These are phyloP conservation scores for Bemisia tabaci DNA, from an alignment of 1,140 invertebrate genomes.

Conservation along the genomic window DNA sequence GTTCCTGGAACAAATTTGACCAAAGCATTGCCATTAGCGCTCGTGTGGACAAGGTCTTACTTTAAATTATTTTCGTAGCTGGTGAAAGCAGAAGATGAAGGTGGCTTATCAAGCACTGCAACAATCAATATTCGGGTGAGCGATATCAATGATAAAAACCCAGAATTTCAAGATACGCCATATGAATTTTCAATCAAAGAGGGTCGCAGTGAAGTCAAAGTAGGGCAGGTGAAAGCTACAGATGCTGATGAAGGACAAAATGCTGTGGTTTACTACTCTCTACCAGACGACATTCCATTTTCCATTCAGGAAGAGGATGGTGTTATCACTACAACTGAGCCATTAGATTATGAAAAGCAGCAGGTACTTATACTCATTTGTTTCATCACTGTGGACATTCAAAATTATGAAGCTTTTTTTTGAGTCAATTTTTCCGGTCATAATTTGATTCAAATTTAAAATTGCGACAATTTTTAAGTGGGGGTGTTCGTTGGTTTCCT, in stretches of 20 bases:
- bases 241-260: conserved; percentile 65
- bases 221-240: conserved; percentile 66
- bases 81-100: conserved; percentile 72
- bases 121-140: conserved; percentile 77
- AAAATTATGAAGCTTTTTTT: conserved; percentile 4
- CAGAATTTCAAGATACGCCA: conserved; percentile 55
- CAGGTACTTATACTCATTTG: conserved; percentile 40
- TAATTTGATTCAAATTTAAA: neutral
- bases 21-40: too few species aligned
- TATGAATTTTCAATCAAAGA: conserved; percentile 73
- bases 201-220: conserved; percentile 47
- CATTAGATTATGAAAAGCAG: conserved; percentile 72
- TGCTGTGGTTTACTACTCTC: conserved; percentile 39
- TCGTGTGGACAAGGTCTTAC: too few species aligned
- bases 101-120: conserved; percentile 61
- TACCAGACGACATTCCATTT: conserved; percentile 65
- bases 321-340: conserved; percentile 55
- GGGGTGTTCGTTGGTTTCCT: too few species aligned
- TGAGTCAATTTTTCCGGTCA: too few species aligned
- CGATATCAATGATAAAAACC: conserved; percentile 82
- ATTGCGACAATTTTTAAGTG: too few species aligned
- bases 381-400: neutral
- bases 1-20: too few species aligned
- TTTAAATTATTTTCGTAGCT: too few species aligned
- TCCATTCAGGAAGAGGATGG: conserved; percentile 61